Base-by-base conservation (phyloP, 2,113 vertebrate genomes). In the Orthonyx spaldingii region DNA sequence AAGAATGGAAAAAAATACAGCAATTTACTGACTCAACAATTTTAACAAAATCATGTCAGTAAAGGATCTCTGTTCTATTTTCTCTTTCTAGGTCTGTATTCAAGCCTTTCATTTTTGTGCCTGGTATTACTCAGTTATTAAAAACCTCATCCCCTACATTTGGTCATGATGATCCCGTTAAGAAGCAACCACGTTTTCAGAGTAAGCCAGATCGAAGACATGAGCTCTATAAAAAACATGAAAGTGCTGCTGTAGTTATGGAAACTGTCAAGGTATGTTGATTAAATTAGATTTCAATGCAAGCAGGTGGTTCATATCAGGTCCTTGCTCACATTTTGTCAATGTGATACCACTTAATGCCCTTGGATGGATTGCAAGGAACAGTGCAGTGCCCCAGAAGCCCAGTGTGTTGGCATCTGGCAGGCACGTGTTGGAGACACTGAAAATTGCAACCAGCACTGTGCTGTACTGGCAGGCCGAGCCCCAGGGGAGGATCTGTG, bases 21-120 rank as follows among this genome's bases (percentile, higher is more conserved):
- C 79, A 63, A 39, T 68, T 49, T 84, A 41, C 55, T 84, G 70
- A 47, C 69, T 90, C 22, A 70, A 63, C 17, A 57, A 9, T n/a
- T 84, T 56, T 60, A 84, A 76, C 44, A 60, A 49, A 87, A 71
- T 4, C 3, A 1, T 87, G 42, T 81, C n/a, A 46, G 47, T 91
- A 18, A 94, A 90, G 50, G 27, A 61, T 66, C 17, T 90, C 57
- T 91, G 30, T 65, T 94, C 53, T 89, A 9, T 88, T 89, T 86
- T 96, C 41, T 95, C 80, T 75, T 97, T 93, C 78, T 93, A 99
- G 99, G 96, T 99, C 99, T 86, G 86, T 99, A 60, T 99, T 99
- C 97, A 99, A 99, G 97, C 99, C 99, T 32, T 99, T 99, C 96
- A 96, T 99, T 97, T 99, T 99, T 97, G 98, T 99, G 91, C 97